Percentiles rank a stretch among this genome's conserved stretches.
Evolutionary conservation across 1,140 invertebrate species (phyloP).

Genomic region (Wasmannia auropunctata): DNA sequence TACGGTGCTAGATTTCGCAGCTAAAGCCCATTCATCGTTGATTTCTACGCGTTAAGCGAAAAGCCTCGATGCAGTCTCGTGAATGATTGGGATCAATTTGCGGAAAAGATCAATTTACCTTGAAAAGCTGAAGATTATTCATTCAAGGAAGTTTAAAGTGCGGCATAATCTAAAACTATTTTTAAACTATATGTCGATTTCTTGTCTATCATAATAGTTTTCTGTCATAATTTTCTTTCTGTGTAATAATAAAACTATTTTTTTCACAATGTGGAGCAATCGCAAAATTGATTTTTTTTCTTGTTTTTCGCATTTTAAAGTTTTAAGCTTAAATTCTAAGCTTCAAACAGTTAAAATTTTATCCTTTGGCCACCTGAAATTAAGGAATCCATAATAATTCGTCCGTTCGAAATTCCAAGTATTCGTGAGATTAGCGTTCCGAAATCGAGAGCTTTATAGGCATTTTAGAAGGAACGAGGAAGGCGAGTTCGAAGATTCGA

Average conservation of each 20-base stretch:
- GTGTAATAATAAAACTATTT: too few species aligned
- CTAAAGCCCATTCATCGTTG: background rate
- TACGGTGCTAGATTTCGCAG: slow-evolving; percentile 19
- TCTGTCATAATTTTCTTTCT: too few species aligned
- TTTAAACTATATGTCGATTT: too few species aligned
- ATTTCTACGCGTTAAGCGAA: background rate
- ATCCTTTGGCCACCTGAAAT: background rate
- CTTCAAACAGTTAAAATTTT: background rate
- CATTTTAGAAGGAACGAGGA: background rate
- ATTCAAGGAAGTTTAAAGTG: background rate
- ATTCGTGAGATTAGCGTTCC: background rate
- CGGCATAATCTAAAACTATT: too few species aligned
- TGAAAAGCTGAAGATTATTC: slow-evolving; percentile 4
- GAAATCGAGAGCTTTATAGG: background rate
- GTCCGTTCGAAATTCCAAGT: background rate
- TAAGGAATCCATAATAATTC: background rate
- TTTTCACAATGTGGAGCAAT: too few species aligned
- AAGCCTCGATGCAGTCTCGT: background rate
- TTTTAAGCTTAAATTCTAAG: background rate
- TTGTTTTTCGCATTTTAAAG: background rate
- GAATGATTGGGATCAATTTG: background rate
- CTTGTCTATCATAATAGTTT: too few species aligned
- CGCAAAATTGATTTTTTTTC: too few species aligned
- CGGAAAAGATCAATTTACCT: background rate
- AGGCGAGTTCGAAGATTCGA: background rate